Base-by-base conservation (phyloP, 2,888 invertebrate genomes). In the Leptinotarsa haldemani region DNA sequence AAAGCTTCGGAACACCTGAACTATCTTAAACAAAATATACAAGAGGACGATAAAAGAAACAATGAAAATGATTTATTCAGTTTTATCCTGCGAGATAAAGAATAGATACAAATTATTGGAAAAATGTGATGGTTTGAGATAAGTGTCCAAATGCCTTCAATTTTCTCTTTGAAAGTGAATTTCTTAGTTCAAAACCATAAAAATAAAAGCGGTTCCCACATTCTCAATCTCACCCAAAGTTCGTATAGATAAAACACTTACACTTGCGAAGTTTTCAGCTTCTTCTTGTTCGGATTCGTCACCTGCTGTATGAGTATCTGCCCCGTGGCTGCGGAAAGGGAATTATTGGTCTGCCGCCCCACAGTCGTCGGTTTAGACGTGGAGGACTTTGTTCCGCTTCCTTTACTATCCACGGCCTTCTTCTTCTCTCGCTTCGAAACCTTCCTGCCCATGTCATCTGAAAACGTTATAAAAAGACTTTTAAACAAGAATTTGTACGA, bases 291-390 rank as follows among this genome's bases (percentile, higher is more conserved):
- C 2, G 80, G 81, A 80, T 84, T 86, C 4, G 84, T 79, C 18
- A 85, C 80, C 1, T 89, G 88, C 77, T 90, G 93, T 85, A 95
- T 94, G 73, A 95, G 90, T 78, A 95, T 94, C 85, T 95, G 94
- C 46, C 95, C 95, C 3, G 95, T 94, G 68, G 94, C 93, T 15
- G 94, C 94, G 1, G 95, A 94, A 65, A 96, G 88, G 1, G 95
- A 95, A 87, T 95, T 95, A 84, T 96, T 96, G 13, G 95, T 96
- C 87, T 95, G 95, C 74, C 95, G 89, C 70, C 95, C 95, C 40
- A 90, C 87, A 3, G 90, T 88, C 79, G 83, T 81, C 25, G 79
- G 77, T 71, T 78, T 80, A 13, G 74, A 70, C 7, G 69, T 18
- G 3, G 70, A 63, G n/a, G 75, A 40, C 69, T 79, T 78, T 25